Evolutionary conservation across 2,113 vertebrate species (phyloP).

Genomic region (Emydura subglobosa): DNA sequence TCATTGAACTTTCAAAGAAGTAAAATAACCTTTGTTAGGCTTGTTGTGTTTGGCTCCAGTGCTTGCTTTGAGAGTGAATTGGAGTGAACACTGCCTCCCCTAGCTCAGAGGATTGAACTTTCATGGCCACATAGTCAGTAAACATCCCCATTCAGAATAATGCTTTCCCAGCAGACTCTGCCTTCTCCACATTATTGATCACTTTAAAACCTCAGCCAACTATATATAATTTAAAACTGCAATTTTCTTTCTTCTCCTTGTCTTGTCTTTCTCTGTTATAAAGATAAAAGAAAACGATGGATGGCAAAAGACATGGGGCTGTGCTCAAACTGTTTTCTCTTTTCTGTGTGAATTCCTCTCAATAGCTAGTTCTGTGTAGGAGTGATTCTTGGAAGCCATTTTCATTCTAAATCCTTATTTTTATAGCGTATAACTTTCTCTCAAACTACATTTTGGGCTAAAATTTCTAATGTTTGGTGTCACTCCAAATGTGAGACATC

Average conservation of each 20-base stretch:
- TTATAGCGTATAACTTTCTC: not conserved
- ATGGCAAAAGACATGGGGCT: not conserved
- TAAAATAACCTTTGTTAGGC: conserved; percentile 40
- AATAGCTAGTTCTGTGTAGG: not conserved
- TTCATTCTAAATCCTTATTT: conserved; percentile 7
- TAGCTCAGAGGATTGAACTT: conserved; percentile 2
- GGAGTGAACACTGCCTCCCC: conserved; percentile 38
- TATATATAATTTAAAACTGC: not conserved
- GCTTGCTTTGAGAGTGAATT: conserved; percentile 15
- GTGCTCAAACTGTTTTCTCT: not conserved
- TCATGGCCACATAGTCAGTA: conserved; percentile 22
- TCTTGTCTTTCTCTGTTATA: not conserved
- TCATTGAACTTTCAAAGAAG: not conserved
- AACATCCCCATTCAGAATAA: conserved; percentile 45
- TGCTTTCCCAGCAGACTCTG: conserved; percentile 4
- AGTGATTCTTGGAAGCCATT: conserved; percentile 9
- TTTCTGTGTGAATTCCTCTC: not conserved
- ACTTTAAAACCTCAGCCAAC: conserved; percentile 44
- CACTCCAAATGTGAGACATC: not conserved
- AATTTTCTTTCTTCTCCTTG: conserved; percentile 48
- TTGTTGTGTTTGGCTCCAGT: conserved; percentile 58
- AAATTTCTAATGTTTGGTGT: not conserved
- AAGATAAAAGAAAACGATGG: conserved; percentile 14
- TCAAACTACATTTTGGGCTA: not conserved
- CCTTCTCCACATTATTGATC: not conserved